A percentile compares a stretch with the other conserved stretches of the same genome.
phyloP scores from a whole-genome alignment of 2,797 vertebrate genomes.

The Morus bassanus region DNA sequence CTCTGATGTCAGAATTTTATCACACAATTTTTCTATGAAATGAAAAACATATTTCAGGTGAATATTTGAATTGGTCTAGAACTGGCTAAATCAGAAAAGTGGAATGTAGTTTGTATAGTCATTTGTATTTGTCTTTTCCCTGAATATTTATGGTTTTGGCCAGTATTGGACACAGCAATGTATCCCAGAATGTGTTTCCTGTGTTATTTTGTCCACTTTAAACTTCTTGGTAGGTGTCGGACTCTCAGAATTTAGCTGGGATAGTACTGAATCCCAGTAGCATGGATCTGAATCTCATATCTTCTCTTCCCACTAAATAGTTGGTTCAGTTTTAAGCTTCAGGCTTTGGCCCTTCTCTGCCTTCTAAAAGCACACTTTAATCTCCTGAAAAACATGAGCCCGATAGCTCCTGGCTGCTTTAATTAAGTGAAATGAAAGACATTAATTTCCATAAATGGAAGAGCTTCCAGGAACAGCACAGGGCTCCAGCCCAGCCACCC shows the following conservation, averaged over 20 bases:
- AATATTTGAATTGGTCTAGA: neutral
- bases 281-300: neutral
- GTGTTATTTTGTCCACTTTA: neutral
- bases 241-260: neutral
- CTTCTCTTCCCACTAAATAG: neutral
- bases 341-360: neutral
- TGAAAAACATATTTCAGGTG: neutral
- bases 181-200: neutral
- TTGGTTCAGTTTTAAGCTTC: neutral
- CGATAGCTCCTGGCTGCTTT: neutral
- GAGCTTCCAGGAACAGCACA: constrained; percentile 2
- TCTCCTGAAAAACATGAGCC: constrained; percentile 22
- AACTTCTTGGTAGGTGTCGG: neutral
- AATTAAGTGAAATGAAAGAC: constrained; percentile 61
- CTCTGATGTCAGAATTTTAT: neutral
- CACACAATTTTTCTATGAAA: neutral
- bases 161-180: neutral
- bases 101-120: neutral
- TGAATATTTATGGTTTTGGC: neutral
- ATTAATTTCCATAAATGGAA: constrained; percentile 49
- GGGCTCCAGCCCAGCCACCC: neutral
- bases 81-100: neutral
- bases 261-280: neutral
- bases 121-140: neutral
- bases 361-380: constrained; percentile 1